A percentile compares a stretch with the other conserved stretches of the same genome.
These are phyloP conservation scores for Aphidoletes aphidimyza DNA, from an alignment of 2,888 invertebrate species.

Conservation along the genomic window DNA sequence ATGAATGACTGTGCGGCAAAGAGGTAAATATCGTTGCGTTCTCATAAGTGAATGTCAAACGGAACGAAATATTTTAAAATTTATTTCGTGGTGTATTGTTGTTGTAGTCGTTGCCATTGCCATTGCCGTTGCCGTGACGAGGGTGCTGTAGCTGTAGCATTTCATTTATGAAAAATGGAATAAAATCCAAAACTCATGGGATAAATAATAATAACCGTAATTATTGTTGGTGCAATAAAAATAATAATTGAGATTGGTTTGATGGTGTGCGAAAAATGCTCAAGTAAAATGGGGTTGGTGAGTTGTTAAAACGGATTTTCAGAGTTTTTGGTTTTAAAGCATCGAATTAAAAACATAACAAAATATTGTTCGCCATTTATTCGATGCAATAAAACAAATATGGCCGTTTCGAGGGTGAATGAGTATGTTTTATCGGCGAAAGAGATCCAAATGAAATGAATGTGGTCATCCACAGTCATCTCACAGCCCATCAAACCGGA, in stretches of 20 bases:
- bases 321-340: background rate
- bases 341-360: background rate
- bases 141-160: background rate
- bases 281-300: background rate
- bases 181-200: slow-evolving; percentile 52
- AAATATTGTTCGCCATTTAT: slow-evolving; percentile 33
- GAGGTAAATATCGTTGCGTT: slow-evolving; percentile 19
- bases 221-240: slow-evolving; percentile 44
- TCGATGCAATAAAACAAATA: slow-evolving; percentile 49
- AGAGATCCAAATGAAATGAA: slow-evolving; percentile 1
- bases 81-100: background rate
- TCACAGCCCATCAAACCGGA: background rate
- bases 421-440: background rate
- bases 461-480: background rate
- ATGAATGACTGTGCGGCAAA: background rate
- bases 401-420: background rate
- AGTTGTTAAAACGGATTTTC: background rate
- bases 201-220: slow-evolving; percentile 53
- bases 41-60: slow-evolving; percentile 36
- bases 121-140: no score
- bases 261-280: background rate
- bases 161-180: background rate
- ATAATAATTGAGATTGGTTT: slow-evolving; percentile 50
- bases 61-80: slow-evolving; percentile 36
- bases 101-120: no score